phyloP scores from a whole-genome alignment of 2,113 vertebrate genomes.

The Bostrychus sinensis region DNA sequence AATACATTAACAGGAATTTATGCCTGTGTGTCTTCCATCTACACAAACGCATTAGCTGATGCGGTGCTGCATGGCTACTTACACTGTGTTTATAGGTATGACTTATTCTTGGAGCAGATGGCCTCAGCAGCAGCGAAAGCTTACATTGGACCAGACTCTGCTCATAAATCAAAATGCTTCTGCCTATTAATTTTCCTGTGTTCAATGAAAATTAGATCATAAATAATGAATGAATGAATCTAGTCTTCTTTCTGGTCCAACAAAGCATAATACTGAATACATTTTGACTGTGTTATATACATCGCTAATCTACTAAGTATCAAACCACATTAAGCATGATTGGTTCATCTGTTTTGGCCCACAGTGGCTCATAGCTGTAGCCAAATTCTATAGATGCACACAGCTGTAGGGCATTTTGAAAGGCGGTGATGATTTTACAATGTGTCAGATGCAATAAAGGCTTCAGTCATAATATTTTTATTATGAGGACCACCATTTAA shows the following conservation, averaged over 20 bases:
- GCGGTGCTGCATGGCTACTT: slow-evolving; percentile 12
- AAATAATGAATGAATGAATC: slow-evolving; percentile 30
- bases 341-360: slow-evolving; percentile 42
- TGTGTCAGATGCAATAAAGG: slow-evolving; percentile 72
- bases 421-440: slow-evolving; percentile 69
- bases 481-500: slow-evolving; percentile 61
- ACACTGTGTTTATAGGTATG: slow-evolving; percentile 24
- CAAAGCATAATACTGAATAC: slow-evolving; percentile 8
- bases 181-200: slow-evolving; percentile 9
- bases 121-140: slow-evolving; percentile 25
- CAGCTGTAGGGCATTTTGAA: slow-evolving; percentile 50
- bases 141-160: slow-evolving; percentile 23
- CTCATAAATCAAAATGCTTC: slow-evolving; percentile 49
- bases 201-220: slow-evolving; percentile 23
- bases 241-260: background rate
- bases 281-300: slow-evolving; percentile 12
- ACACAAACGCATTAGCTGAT: slow-evolving; percentile 21
- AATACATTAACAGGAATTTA: slow-evolving; percentile 2
- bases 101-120: slow-evolving; percentile 45
- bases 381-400: slow-evolving; percentile 27
- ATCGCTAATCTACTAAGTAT: slow-evolving; percentile 9
- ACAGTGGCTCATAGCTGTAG: slow-evolving; percentile 32
- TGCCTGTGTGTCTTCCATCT: background rate
- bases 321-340: slow-evolving; percentile 6
- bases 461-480: slow-evolving; percentile 57